Evolutionary conservation across 1,140 invertebrate species (phyloP), one percentile per base, ranked within the genome.

Genomic region (Lepidotrigona ventralis): DNA sequence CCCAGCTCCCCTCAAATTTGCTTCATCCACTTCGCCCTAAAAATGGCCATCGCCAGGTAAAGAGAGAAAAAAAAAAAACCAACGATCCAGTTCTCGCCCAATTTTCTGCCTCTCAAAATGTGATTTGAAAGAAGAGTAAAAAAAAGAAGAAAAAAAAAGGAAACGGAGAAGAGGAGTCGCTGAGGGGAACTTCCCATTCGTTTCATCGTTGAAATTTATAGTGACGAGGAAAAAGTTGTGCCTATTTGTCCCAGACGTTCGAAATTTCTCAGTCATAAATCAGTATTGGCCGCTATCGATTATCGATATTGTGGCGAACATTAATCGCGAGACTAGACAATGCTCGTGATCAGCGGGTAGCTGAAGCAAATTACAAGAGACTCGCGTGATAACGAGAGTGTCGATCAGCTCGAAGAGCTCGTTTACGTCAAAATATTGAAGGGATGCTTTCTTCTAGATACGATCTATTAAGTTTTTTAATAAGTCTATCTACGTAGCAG

Each of bases 321-420:
- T 81, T 74, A 63, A 81, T 75, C 71, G 80, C 56, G 39, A 19
- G 19, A 60, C 64, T 66, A 39, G 26, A 1, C 58, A 53, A 21
- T 64, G 79, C 64, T 39, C 58, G 39, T 54, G 79, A 68, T 53
- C 68, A 76, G 78, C 78, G 58, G 17, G 63, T 64, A 73, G 54
- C 54, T 64, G 75, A 80, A 75, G 79, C 80, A 89, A 85, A 88
- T 88, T 86, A 87, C 73, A 73, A 81, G 70, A 78, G 86, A 89
- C 84, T 86, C 78, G 84, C 76, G 79, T 86, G 84, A 88, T 89
- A 86, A 88, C 80, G 74, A 84, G 19, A 29, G 1, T 46, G 81
- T 51, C 76, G 87, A 56, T 77, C 80, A 83, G 85, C 83, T n/a
- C n/a, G n/a, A 85, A 88, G 83, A 81, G 86, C 83, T 88, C 86